These are phyloP conservation scores for human (Homo sapiens) DNA, from an alignment of 2,113 vertebrate genomes.

Conservation along the genomic window DNA sequence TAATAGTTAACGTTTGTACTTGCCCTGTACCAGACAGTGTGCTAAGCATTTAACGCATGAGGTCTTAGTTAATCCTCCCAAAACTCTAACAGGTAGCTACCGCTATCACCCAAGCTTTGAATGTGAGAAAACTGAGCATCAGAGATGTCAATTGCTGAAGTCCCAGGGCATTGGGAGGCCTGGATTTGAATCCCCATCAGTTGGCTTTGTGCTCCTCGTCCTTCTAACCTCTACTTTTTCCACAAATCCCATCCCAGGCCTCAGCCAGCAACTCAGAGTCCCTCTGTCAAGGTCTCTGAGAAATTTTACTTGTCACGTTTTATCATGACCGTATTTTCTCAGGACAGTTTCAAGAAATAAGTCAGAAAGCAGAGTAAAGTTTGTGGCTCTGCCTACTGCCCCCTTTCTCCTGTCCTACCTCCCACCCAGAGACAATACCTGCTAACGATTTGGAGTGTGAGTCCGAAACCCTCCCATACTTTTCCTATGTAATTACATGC, in stretches of 20 bases:
- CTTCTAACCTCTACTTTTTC: not conserved
- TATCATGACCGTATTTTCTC: not conserved
- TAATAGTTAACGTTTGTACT: not conserved
- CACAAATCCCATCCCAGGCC: no score
- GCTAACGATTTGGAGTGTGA: not conserved
- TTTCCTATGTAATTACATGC: rapidly evolving
- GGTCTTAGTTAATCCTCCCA: not conserved
- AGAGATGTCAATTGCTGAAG: not conserved
- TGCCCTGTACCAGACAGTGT: not conserved
- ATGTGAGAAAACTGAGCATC: not conserved
- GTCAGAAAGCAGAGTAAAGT: not conserved
- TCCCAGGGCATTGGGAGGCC: rapidly evolving
- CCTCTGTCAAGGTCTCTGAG: not conserved
- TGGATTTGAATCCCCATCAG: not conserved
- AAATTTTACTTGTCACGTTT: not conserved
- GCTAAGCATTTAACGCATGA: not conserved
- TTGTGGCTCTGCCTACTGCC: rapidly evolving
- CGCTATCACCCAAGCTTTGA: not conserved
- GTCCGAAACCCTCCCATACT: not conserved
- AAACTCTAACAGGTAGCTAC: not conserved
- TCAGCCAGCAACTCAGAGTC: not conserved
- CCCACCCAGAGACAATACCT: rapidly evolving
- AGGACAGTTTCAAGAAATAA: not conserved
- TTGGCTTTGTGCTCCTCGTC: not conserved
- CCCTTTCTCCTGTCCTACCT: not conserved